Evolutionary conservation across 64 coral and sea anemone genomes (phyloP), one percentile per base, ranked within the genome.

Genomic region (Stichodactyla helianthus): DNA sequence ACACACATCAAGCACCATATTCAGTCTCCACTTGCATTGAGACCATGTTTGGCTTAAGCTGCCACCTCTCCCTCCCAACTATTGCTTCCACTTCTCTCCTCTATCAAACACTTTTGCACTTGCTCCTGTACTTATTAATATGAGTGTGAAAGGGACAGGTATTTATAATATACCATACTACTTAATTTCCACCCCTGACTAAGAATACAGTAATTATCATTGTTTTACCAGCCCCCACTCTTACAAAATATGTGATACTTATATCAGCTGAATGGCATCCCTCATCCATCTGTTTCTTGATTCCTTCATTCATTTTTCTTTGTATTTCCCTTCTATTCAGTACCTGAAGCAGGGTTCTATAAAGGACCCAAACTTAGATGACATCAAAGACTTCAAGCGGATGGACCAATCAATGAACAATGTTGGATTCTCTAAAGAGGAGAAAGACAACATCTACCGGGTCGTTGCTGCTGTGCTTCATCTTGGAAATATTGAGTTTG

Each of bases 361-460:
- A 20, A 92, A 92, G 59, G 97, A 99, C 22, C 85, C 68, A 53
- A 81, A 68, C 77, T 89, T 99, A 54, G 88, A 99, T 83, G 97
- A 99, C 28, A 55, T 79, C 0, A 89, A 88, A 60, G 93, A 99
- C 55, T 99, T 89, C 77, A 55, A 86, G 55, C 77, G 93, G 10
- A 99, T 99, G 97, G 90, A 94, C 35, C 83, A 92, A 23, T 94
- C 97, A 25, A 99, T 99, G 97, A 83, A 99, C 86, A 95, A 85
- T 55, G 97, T 99, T 15, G 97, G 97, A 9, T 99, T 99, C 58
- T 99, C 97, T 19, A 56, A 79, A 50, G 93, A 95, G 13, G 97
- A 99, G 64, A 99, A 95, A 81, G 89, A 89, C 74, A 99, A 99
- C 71, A 99, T 99, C 27, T 99, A 90, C 65, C 82, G 86, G n/a